These are phyloP conservation scores for Schrankia costaestrigalis DNA, from an alignment of 2,888 invertebrate species.

Conservation along the genomic window DNA sequence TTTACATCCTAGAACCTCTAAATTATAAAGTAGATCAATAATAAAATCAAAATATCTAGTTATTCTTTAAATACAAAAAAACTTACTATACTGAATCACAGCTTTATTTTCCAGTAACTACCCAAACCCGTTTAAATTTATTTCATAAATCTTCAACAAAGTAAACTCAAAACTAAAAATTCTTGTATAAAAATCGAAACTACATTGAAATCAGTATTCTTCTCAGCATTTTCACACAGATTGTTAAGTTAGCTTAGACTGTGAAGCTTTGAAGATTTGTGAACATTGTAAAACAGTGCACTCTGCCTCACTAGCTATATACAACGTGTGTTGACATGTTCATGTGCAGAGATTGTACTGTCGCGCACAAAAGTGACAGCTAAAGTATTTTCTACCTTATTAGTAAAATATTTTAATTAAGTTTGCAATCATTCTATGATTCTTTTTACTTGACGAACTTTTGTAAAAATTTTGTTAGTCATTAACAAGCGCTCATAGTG, in stretches of 20 bases:
- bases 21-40: no score
- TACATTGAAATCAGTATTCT: constrained; percentile 6
- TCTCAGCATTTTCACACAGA: constrained; percentile 4
- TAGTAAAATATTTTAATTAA: neutral
- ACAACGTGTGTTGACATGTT: constrained; percentile 3
- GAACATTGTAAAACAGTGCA: constrained; percentile 7
- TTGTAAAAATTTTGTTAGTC: no score
- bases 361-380: neutral
- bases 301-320: neutral
- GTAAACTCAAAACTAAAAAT: neutral
- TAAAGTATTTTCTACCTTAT: neutral
- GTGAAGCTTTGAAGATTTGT: constrained; percentile 7
- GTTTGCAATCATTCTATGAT: no score
- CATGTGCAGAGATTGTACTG: constrained; percentile 1
- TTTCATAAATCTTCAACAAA: neutral
- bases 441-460: no score
- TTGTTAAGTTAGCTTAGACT: constrained; percentile 7
- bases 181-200: neutral
- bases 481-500: no score
- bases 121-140: neutral
- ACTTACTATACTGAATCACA: no score
- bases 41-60: no score
- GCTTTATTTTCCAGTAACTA: no score
- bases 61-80: no score
- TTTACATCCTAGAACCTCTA: no score